Evolutionary conservation across 1,140 invertebrate genomes (phyloP).

Genomic region (Temnothorax curvispinosus): DNA sequence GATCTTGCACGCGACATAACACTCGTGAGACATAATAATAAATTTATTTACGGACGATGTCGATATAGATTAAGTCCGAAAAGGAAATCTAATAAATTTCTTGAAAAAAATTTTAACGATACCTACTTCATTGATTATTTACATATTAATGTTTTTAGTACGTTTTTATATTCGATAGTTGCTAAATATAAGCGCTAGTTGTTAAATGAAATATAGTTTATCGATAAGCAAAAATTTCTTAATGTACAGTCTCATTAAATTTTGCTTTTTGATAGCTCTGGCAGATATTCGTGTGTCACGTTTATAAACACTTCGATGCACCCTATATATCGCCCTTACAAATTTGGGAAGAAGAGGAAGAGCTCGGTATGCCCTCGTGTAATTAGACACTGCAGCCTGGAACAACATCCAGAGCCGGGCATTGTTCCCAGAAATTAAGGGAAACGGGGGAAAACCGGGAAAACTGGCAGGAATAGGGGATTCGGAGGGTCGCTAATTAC

Average conservation of each 20-base stretch:
- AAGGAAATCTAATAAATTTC: not conserved
- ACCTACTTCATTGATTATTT: not conserved
- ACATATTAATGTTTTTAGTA: not conserved
- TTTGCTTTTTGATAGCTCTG: not conserved
- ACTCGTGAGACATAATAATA: not conserved
- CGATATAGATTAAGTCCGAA: not conserved
- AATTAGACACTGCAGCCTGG: slow-evolving; percentile 85
- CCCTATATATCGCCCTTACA: slow-evolving; percentile 11
- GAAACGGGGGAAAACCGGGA: slow-evolving; percentile 82
- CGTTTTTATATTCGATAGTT: not conserved
- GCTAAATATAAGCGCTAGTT: not conserved
- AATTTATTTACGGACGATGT: not conserved
- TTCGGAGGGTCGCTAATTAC: slow-evolving; percentile 82
- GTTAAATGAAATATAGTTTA: not conserved
- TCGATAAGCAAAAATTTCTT: not conserved
- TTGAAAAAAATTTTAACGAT: not conserved
- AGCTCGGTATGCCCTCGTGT: slow-evolving; percentile 67
- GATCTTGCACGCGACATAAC: not conserved
- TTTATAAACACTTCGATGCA: slow-evolving; percentile 43
- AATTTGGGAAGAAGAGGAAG: slow-evolving; percentile 41
- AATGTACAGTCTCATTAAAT: not conserved
- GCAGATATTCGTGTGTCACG: not conserved
- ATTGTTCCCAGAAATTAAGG: slow-evolving; percentile 84
- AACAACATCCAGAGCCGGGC: slow-evolving; percentile 79
- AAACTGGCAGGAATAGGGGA: slow-evolving; percentile 70